Conservation (phyloP, 2,888 invertebrate genomes). For the Philereme vetulata region DNA sequence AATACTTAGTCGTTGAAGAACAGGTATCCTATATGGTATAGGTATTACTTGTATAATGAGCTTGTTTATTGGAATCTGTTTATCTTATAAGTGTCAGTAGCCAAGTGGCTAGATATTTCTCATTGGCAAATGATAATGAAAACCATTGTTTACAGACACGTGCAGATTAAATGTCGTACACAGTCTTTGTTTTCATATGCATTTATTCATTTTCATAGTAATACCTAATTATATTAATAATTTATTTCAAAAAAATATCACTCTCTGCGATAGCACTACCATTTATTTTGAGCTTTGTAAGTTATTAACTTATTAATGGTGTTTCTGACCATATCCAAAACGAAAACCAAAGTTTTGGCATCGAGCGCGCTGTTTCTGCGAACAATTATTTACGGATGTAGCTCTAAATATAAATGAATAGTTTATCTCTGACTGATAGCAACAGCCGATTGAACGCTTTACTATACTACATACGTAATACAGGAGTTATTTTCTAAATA, state of each 20-base stretch:
- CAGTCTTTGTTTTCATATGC: not conserved
- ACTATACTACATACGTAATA: not conserved
- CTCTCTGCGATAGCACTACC: too few relatives aligned
- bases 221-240: too few relatives aligned
- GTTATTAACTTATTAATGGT: not conserved
- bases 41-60: too few relatives aligned
- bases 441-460: constrained; percentile 13
- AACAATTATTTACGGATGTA: constrained; percentile 32
- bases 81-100: constrained; percentile 22
- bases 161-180: not conserved
- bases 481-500: too few relatives aligned
- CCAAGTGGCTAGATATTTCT: constrained; percentile 18
- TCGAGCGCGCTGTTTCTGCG: constrained; percentile 18
- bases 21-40: too few relatives aligned
- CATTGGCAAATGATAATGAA: constrained; percentile 18
- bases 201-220: not conserved
- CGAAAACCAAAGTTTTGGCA: constrained; percentile 31
- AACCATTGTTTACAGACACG: constrained; percentile 14
- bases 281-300: too few relatives aligned
- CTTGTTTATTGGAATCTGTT: constrained; percentile 7
- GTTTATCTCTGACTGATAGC: constrained; percentile 14
- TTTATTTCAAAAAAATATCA: too few relatives aligned
- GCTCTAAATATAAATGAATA: constrained; percentile 23
- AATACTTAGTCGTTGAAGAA: too few relatives aligned
- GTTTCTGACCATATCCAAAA: constrained; percentile 25